These are phyloP conservation scores for Pachymerium ferrugineum DNA, from an alignment of 2,888 invertebrate species.

Conservation along the genomic window DNA sequence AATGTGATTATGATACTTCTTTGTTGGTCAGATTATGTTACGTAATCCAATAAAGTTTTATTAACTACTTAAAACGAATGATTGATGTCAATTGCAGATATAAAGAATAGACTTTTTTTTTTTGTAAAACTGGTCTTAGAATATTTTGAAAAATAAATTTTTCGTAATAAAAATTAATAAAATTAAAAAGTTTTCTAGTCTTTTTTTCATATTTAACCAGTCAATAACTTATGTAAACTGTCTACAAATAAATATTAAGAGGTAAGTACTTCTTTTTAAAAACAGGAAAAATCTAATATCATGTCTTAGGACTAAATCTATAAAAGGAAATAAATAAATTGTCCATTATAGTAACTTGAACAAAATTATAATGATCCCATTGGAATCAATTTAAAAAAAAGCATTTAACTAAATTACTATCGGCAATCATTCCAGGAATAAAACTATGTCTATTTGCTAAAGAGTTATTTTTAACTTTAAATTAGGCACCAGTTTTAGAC, in stretches of 20 bases:
- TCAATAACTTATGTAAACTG: neutral
- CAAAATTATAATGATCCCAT: too few species aligned
- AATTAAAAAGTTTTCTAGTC: neutral
- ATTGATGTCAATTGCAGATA: constrained; percentile 20
- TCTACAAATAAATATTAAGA: neutral
- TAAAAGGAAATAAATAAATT: too few species aligned
- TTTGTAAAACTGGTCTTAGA: constrained; percentile 23
- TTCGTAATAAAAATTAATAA: neutral
- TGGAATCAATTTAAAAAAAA: too few species aligned
- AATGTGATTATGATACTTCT: neutral
- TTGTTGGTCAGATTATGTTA: neutral
- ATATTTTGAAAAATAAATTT: too few species aligned
- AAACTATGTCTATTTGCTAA: too few species aligned
- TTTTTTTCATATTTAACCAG: constrained; percentile 12
- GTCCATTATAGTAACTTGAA: too few species aligned
- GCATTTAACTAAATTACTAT: neutral
- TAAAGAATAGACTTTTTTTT: neutral
- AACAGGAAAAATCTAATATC: neutral
- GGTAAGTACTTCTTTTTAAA: neutral
- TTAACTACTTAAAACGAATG: constrained; percentile 1
- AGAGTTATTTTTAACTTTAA: constrained; percentile 2
- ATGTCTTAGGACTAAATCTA: neutral
- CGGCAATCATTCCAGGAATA: neutral
- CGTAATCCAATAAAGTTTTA: neutral
- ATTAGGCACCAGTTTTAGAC: constrained; percentile 17